Base-by-base conservation (phyloP, 2,113 vertebrate species). In the Actinemys pallida region DNA sequence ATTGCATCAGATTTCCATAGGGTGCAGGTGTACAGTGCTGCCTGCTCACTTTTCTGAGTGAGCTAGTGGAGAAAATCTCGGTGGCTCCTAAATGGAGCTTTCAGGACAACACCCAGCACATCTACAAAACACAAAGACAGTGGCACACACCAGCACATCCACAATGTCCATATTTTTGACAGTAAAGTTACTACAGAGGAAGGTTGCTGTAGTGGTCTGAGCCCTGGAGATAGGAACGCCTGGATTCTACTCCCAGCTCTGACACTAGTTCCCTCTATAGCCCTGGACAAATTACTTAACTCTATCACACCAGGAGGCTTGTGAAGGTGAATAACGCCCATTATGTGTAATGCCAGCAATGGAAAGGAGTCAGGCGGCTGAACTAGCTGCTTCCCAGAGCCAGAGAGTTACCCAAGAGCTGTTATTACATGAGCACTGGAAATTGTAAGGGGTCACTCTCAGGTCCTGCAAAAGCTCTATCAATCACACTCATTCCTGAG, bases 401-500 rank as follows among this genome's bases (percentile, higher is more conserved):
- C 49, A 52, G 14, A 81, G 31, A 31, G 17, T 50, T 22, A 35
- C 29, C 31, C 35, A 16, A n/a, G 5, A 22, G 14, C 27, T 16
- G 14, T 81, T 50, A 80, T 50, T 50, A 35, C n/a, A 49, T 13
- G 27, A 49, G 76, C 45, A 31, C 42, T 27, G 31, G 17, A 80
- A 81, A 52, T 20, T 93, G 17, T 59, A 65, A 90, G 94, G 94
- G 85, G 87, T 88, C 94, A 92, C 22, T 19, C 72, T 95, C 78
- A 84, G 56, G 39, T 49, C 72, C 78, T 92, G 91, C 75, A 86
- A 96, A 93, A 91, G 11, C n/a, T 96, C 8, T n/a, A 20, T 69
- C 86, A 56, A 10, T 4, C 1, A 0, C 3, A 6, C 8, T 81
- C 31, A 54, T 92, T 88, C 90, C 86, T 57, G 53, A 78, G 62